A percentile compares a stretch with the other conserved stretches of the same genome.
These are phyloP conservation scores for Venustaconcha ellipsiformis DNA, from an alignment of 1,140 invertebrate genomes.

Conservation along the genomic window DNA sequence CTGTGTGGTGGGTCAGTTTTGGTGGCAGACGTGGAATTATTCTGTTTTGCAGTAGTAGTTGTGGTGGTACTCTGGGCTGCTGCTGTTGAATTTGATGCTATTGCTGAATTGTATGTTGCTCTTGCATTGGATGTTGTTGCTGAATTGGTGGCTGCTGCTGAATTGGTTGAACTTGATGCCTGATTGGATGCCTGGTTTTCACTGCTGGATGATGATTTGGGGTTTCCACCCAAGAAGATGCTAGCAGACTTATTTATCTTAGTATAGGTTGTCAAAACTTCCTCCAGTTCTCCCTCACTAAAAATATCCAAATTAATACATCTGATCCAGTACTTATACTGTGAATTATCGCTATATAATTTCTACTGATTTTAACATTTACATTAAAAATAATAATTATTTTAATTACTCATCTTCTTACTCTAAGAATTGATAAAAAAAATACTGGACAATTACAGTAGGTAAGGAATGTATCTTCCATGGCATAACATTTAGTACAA, in stretches of 20 bases:
- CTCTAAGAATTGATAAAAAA: too few species aligned
- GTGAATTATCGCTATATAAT: too few species aligned
- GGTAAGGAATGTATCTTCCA: too few species aligned
- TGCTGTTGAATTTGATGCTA: neutral
- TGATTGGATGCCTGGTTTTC: constrained; percentile 9
- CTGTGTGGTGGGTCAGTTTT: neutral
- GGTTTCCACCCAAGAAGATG: constrained; percentile 73
- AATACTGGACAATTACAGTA: too few species aligned
- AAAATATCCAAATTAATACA: constrained; percentile 22
- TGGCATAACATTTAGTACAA: too few species aligned
- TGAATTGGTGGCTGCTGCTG: constrained; percentile 4
- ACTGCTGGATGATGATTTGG: constrained; percentile 20
- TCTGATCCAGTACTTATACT: too few species aligned
- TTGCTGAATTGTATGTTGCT: neutral
- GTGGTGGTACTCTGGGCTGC: constrained; percentile 2
- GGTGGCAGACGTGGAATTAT: neutral
- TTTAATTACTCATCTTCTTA: too few species aligned
- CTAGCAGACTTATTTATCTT: constrained; percentile 77
- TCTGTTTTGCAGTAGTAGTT: neutral
- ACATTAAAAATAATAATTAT: too few species aligned
- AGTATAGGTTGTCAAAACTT: constrained; percentile 76
- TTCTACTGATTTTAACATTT: too few species aligned
- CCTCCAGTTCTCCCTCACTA: constrained; percentile 77
- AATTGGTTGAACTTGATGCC: constrained; percentile 3
- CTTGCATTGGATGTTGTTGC: constrained; percentile 1